Base-by-base conservation (phyloP, 2,113 vertebrate genomes). In the Hypanus sabinus region DNA sequence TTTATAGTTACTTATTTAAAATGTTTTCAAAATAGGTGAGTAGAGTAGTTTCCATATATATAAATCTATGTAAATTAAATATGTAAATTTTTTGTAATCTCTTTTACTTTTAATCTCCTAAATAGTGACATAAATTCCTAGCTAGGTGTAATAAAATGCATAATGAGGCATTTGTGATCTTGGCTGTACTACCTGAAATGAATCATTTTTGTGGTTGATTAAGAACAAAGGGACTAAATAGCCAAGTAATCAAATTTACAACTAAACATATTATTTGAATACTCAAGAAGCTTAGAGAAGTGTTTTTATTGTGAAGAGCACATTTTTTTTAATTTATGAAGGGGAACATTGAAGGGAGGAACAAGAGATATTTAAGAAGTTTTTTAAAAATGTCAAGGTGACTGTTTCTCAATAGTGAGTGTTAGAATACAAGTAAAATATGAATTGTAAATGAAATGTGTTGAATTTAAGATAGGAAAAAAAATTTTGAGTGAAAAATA, bases 311-410 rank as follows among this genome's bases (percentile, higher is more conserved):
- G 88, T 94, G 70, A 94, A 94, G 68, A 33, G 38, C 46, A 80
- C 94, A 94, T 70, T 94, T 94, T 55, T 93, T 79, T 95, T 46
- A 33, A 27, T 94, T 77, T 95, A 94, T 46, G 46, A 46, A 46
- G 46, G 46, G 46, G 46, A 46, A 46, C 46, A 46, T 46, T 46
- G 46, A 46, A 46, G 46, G 1, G 46, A 46, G 46, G 46, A 46
- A 46, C 46, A 46, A 46, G 2, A 46, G 46, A 46, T 46, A 46
- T 75, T 30, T 7, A 2, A 75, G 30, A 46, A 46, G 20, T 30
- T 75, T 24, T 24, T 30, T 30, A 24, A 75, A 75, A 75, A 75
- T 24, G 10, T 75, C 73, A 75, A 75, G 10, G 27, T 14, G 30
- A 75, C 8, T 24, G 27, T 75, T 75, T 75, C 27, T 30, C 30